Base-by-base conservation (phyloP, 2,888 invertebrate genomes). In the Drosophila peninsularis region DNA sequence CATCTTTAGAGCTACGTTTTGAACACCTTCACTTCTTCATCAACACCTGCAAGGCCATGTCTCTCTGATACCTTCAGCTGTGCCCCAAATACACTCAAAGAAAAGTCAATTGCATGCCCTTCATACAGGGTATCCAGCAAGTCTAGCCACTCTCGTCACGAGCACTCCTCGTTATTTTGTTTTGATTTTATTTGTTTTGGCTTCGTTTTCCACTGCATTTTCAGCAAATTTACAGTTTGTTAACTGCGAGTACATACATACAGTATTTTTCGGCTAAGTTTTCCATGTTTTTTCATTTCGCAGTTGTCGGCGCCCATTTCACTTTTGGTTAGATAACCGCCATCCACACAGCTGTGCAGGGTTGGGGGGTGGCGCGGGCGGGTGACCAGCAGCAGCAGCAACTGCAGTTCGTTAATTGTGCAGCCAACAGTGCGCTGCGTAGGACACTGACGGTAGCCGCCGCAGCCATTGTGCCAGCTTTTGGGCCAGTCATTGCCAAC, bases 221-320 rank as follows among this genome's bases (percentile, higher is more conserved):
- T 78, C 54, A 78, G 74, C 83, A 82, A 85, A 78, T 85, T 83
- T 78, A 67, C 83, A 85, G 83, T 83, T 83, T 84, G 83, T 80
- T 85, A 84, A 81, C 78, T 71, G 52, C 80, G 53, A 67, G 56
- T 67, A 66, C 72, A 57, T 42, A 71, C 73, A 68, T 75, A 70
- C 72, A 74, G 70, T 84, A 64, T 84, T 73, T 84, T 60, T 47
- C 30, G 64, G 32, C 62, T 34, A 74, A 71, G 68, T 73, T 84
- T 75, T 71, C 56, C 80, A 69, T 76, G 71, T 73, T 64, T 47
- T 45, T 64, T 67, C 70, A 47, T 71, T 78, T 53, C 57, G 62
- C 62, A 56, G 71, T 57, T 49, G 71, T 64, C 65, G 71, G 80
- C 60, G 79, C 69, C 69, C 82, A 82, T 82, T 85, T 81, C 75